Evolutionary conservation across 2,113 vertebrate genomes (phyloP), one percentile per base, ranked within the genome.

Genomic region (cattle (Bos taurus)): DNA sequence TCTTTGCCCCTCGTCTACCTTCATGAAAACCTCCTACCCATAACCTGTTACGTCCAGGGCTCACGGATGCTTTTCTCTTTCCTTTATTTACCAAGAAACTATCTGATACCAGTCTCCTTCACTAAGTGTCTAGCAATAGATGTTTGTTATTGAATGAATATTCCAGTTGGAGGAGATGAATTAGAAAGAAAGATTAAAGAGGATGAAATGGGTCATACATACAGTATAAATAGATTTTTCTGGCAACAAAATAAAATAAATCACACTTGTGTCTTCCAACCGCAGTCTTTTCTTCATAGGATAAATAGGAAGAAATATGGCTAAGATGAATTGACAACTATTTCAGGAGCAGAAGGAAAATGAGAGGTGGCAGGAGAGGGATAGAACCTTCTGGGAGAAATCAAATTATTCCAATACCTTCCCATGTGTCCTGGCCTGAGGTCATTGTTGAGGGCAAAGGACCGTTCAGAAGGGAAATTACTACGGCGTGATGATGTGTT

Each of bases 131-230:
- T 67, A 59, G 17, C 16, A 67, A 50, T 48, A 48, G 26, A 28
- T 25, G 21, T 80, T 43, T 57, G 11, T 78, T 87, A 28, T 12
- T 52, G 36, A 87, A 57, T 84, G 19, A 82, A 50, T 64, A 36
- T 95, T 74, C 16, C 19, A 83, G 43, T 78, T 77, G 82, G 12
- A 17, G 12, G 12, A 90, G 30, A 52, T 36, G 81, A 57, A 60
- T 59, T 94, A 80, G 71, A 26, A 95, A 84, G 48, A 64, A 83
- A 86, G 17, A 67, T 88, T 80, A 54, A 46, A 94, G 30, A 87
- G 4, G 36, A 30, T 52, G 10, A 92, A 64, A 46, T 84, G 3
- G 11, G 17, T 46, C 48, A 71, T 28, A 19, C 48, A 71, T 28
- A 19, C 7, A 43, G 2, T 48, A 48, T 71, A 15, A 89, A 57